Evolutionary conservation across 2,797 vertebrate genomes (phyloP), one percentile per base, ranked within the genome.

Genomic region (Lateolabrax maculatus): DNA sequence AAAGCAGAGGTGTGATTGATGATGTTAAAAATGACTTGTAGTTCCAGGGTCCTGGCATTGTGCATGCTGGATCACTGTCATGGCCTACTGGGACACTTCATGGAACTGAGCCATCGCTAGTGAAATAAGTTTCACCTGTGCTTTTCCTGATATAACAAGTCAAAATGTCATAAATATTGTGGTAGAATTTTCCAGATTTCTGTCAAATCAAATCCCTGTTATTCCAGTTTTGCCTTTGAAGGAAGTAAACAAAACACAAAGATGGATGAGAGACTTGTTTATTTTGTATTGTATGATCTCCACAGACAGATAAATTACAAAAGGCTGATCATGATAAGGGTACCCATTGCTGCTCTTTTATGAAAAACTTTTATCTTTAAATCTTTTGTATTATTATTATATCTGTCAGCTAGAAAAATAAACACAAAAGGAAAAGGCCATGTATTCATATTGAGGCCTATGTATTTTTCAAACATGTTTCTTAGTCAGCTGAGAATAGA

Each of bases 131-230:
- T 49, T 63, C 37, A 56, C 23, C 29, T 56, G 48, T 72, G 43
- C 1, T n/a, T 72, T 60, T 48, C 31, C 29, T 70, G 34, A n/a
- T n/a, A 8, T 29, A 25, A 56, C 8, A 21, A 62, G 23, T 52
- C 25, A 41, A 64, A 51, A 13, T 53, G 27, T 68, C 21, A 71
- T 6, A 27, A 27, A 44, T n/a, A 57, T 18, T 27, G 56, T 27
- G 25, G 7, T 58, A 12, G 9, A 63, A 15, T 44, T 48, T 68
- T 71, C 27, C 37, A 46, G 9, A 25, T 48, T 66, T 31, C 21
- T 73, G 77, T 69, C 65, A 73, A n/a, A 71, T 61, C 53, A 51
- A 63, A 81, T 83, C 37, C 70, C 19, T 36, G 15, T 31, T 52
- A 23, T 19, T 67, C 1, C 21, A 37, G 1, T 19, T 63, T 74